A percentile compares a stretch with the other conserved stretches of the same genome.
These are phyloP conservation scores for Drosophila navojoa DNA, from an alignment of 1,140 invertebrate genomes.

Conservation along the genomic window DNA sequence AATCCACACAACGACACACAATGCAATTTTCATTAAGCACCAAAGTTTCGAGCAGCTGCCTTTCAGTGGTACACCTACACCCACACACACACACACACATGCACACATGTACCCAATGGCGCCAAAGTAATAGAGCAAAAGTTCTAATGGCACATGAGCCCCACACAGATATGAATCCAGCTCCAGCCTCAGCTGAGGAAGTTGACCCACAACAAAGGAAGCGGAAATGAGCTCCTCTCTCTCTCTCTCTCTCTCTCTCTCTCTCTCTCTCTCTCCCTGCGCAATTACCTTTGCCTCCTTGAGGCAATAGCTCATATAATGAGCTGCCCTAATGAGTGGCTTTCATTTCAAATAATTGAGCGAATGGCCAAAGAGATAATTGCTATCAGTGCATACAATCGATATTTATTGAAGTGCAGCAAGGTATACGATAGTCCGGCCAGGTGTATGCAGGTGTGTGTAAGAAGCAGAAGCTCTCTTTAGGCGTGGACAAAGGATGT, in stretches of 20 bases:
- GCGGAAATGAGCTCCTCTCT: constrained; percentile 66
- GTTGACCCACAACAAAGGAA: constrained; percentile 63
- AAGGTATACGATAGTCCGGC: background rate
- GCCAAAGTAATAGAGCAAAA: constrained; percentile 78
- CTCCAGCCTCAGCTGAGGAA: constrained; percentile 21
- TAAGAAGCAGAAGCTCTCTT: no score
- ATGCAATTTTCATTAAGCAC: constrained; percentile 76
- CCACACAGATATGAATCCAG: constrained; percentile 5
- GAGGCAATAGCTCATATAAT: constrained; percentile 15
- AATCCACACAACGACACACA: constrained; percentile 46
- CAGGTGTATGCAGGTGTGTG: background rate
- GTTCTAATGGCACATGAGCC: constrained; percentile 55
- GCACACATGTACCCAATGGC: constrained; percentile 9
- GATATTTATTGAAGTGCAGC: background rate
- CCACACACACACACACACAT: constrained; percentile 25
- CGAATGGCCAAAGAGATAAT: background rate
- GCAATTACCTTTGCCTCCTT: constrained; percentile 7
- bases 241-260: background rate
- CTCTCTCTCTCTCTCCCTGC: background rate
- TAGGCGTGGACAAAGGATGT: no score
- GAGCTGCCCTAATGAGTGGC: constrained; percentile 28
- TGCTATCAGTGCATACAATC: background rate
- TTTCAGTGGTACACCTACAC: constrained; percentile 16
- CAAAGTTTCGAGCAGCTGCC: constrained; percentile 34
- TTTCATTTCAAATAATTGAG: constrained; percentile 43